Evolutionary conservation across 2,797 vertebrate genomes (phyloP), one percentile per base, ranked within the genome.

Genomic region (Pygocentrus nattereri): DNA sequence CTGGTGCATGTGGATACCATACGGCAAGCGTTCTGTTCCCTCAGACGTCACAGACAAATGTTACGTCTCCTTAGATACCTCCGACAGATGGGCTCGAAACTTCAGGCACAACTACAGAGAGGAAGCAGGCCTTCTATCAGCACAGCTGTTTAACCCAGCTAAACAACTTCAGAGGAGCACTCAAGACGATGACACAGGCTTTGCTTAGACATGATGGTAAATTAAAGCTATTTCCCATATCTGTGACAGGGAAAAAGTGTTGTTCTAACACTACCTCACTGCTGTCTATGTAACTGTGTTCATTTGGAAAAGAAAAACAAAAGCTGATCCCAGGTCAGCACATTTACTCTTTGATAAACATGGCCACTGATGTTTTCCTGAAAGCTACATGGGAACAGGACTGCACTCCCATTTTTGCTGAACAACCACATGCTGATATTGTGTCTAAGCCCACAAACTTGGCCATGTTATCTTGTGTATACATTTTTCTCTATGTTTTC

Each of bases 11-110:
- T 79, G 84, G 56, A 21, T 65, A 38, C 72, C 80, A 79, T 71
- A 82, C 44, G 49, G 16, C 11, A 58, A 27, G 11, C 5, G 49
- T 52, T 52, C 38, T 58, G 34, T 64, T 64, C 31, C 80, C 59
- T 64, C 59, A 74, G 65, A 74, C 69, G 19, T 86, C 83, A 85
- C 85, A 80, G 49, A 82, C 81, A 76, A 84, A 82, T 74, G 73
- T 61, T 59, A 81, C 62, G 72, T 82, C 11, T 82, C 82, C 87
- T 79, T 54, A 86, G 74, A 31, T 87, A 85, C 82, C 81, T 88
- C 85, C 77, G 87, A 81, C 90, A 90, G 85, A 90, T 88, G 88
- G 87, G 73, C 83, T 67, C 41, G 31, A 86, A 82, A 49, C 71
- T 70, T 78, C 62, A 76, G 80, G 85, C 23, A 58, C 82, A 67